Evolutionary conservation across 2,888 invertebrate genomes (phyloP).

Genomic region (Notodonta ziczac): DNA sequence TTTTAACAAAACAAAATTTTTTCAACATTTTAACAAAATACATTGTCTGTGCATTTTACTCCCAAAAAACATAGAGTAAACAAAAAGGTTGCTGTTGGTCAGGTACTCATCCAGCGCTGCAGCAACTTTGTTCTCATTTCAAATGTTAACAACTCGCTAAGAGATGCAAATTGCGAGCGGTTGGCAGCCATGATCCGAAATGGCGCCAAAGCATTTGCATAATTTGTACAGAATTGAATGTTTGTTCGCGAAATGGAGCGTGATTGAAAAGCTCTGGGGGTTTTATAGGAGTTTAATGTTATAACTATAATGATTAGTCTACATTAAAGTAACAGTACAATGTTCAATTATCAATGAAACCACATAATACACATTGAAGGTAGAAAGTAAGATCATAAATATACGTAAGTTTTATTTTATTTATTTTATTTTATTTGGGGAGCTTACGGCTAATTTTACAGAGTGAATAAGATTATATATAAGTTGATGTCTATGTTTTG

Average conservation of each 20-base stretch:
- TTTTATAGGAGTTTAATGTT: constrained; percentile 52
- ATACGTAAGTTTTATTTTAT: no score
- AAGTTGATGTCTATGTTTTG: no score
- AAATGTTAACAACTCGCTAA: constrained; percentile 72
- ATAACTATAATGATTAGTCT: constrained; percentile 24
- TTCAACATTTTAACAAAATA: no score
- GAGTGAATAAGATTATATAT: no score
- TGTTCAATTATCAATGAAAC: no score
- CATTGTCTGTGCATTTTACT: no score
- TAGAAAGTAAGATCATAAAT: no score
- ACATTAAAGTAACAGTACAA: constrained; percentile 25
- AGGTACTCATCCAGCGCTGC: constrained; percentile 41
- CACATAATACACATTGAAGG: no score
- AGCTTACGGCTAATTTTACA: no score
- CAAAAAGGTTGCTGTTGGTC: constrained; percentile 1
- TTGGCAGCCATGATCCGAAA: constrained; percentile 77
- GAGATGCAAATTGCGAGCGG: constrained; percentile 80
- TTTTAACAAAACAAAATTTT: no score
- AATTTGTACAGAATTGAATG: constrained; percentile 71
- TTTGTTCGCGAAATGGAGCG: constrained; percentile 55
- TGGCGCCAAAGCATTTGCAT: constrained; percentile 77
- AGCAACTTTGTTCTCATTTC: constrained; percentile 49
- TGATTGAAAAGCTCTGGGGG: constrained; percentile 65
- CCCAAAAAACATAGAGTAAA: no score
- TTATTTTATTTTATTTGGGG: neutral